Evolutionary conservation across 2,797 vertebrate genomes (phyloP), one percentile per base, ranked within the genome.

Genomic region (Leptoclinus maculatus): DNA sequence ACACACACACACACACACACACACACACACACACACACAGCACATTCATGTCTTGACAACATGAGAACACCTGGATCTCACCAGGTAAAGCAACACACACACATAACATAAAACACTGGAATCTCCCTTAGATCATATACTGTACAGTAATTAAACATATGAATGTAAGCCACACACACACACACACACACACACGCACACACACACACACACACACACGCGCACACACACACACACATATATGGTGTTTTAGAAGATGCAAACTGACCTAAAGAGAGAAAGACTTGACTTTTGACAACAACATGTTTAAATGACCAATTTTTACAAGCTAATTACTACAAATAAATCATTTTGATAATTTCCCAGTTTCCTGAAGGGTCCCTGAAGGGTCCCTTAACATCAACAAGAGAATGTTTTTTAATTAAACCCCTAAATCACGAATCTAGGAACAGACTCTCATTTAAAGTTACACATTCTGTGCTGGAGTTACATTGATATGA

Each of bases 11-110:
- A 60, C 66, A 19, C 54, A 54, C 47, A 56, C 38, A 32, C 17
- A 39, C 41, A 59, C 67, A 68, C 47, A 19, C 73, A 23, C 57
- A 65, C 71, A 49, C 36, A 3, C 58, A 67, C 70, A 71, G 7
- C 75, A 57, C 1, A 14, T 57, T 65, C 78, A 59, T 25, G 74
- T 80, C 59, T 17, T 38, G 38, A 86, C 76, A 80, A 41, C 74
- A 59, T 13, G 41, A 10, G 43, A 79, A 91, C 87, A 89, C 72
- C 90, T 91, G 90, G 82, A 88, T 78, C 36, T 43, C 56, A 39
- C n/a, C 54, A 53, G n/a, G 69, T 32, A 68, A 39, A 70, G 34
- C n/a, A 72, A 39, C 75, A 78, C 49, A 68, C 41, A 71, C 56
- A 76, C 47, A 62, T 19, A 45, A 25, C 58, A 53, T 56, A n/a